Conservation (phyloP, 2,797 vertebrate genomes). For the Dipus sagitta region DNA sequence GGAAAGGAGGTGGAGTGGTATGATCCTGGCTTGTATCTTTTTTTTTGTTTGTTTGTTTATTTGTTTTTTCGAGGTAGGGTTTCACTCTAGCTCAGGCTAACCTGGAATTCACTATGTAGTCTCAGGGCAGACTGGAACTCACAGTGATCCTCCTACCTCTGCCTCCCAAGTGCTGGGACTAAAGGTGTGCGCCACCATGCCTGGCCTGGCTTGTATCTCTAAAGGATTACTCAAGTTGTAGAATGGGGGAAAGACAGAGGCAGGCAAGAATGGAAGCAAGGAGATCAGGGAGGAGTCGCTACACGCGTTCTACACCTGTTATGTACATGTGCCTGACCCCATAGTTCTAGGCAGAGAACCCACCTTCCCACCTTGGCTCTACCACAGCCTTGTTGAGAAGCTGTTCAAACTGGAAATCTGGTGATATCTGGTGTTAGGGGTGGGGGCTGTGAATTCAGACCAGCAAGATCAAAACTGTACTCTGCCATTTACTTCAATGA, state of each 20-base stretch:
- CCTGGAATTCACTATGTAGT: no score
- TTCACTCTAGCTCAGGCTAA: no score
- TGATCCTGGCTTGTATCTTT: background rate
- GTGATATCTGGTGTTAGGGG: background rate
- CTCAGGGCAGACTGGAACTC: no score
- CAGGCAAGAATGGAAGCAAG: background rate
- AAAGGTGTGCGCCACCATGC: no score
- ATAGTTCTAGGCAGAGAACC: background rate
- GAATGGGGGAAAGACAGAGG: background rate
- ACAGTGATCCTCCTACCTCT: no score
- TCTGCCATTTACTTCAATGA: background rate
- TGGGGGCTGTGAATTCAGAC: background rate
- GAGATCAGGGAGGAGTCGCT: background rate
- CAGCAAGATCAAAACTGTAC: background rate
- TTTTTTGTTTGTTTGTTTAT: no score
- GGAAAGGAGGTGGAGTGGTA: background rate
- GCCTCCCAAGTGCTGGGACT: no score
- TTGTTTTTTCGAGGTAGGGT: no score
- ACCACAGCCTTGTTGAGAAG: background rate
- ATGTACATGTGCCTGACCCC: rapidly evolving
- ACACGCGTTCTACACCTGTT: rapidly evolving
- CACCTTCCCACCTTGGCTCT: background rate
- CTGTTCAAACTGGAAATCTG: background rate
- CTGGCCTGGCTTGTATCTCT: background rate
- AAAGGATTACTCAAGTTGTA: rapidly evolving